phyloP scores from a whole-genome alignment of 2,888 invertebrate species.

The Hipparchia sbordonii region DNA sequence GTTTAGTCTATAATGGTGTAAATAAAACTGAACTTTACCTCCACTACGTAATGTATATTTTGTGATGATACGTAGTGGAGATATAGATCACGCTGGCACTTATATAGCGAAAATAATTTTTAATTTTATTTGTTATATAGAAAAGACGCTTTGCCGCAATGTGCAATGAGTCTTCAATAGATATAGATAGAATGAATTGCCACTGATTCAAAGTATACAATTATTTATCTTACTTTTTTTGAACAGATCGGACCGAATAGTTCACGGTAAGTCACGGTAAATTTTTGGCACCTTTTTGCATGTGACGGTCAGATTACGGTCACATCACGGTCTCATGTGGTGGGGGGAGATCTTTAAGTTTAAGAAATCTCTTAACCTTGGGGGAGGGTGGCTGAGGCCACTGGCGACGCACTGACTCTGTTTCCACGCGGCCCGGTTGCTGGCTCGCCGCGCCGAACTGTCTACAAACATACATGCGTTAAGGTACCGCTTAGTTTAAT shows the following conservation, averaged over 20 bases:
- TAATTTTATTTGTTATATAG: no score
- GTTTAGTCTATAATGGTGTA: no score
- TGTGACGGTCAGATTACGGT: constrained; percentile 7
- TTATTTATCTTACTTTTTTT: neutral
- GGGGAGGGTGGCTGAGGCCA: constrained; percentile 82
- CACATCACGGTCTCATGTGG: constrained; percentile 8
- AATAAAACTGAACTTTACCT: no score
- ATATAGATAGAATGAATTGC: no score
- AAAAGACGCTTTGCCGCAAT: no score
- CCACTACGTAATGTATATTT: no score
- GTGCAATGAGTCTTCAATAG: no score
- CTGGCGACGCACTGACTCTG: constrained; percentile 92
- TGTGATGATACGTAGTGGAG: no score
- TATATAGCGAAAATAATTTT: no score
- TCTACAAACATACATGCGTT: constrained; percentile 91
- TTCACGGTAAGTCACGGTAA: neutral
- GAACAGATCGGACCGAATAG: neutral
- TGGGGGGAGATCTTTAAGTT: constrained; percentile 24
- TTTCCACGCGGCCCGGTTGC: constrained; percentile 91
- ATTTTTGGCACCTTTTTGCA: neutral
- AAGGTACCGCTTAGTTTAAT: constrained; percentile 73
- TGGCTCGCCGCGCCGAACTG: constrained; percentile 94
- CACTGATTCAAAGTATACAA: neutral
- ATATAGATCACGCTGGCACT: no score
- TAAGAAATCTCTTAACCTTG: constrained; percentile 57